Evolutionary conservation across 1,140 invertebrate genomes (phyloP).

Genomic region (Drosophila navojoa): DNA sequence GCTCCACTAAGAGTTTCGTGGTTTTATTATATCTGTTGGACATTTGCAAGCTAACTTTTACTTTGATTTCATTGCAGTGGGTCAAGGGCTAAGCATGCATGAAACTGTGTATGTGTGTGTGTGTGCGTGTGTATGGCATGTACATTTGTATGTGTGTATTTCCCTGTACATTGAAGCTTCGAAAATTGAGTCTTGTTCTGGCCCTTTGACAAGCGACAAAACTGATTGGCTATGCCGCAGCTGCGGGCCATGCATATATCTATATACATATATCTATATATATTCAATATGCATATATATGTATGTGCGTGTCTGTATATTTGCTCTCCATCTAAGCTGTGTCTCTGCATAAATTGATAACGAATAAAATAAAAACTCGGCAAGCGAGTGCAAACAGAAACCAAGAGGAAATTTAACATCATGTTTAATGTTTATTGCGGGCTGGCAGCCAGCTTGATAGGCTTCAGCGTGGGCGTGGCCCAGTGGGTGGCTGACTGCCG

Average conservation of each 20-base stretch:
- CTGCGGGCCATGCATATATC: too few species aligned
- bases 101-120: constrained; percentile 1
- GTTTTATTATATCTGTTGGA: too few species aligned
- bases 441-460: background rate
- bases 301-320: too few species aligned
- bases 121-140: background rate
- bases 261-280: too few species aligned
- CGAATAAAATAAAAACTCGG: background rate
- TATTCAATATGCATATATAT: too few species aligned
- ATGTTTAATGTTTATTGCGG: constrained; percentile 67
- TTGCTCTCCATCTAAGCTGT: background rate
- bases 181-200: constrained; percentile 31
- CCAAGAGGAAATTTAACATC: constrained; percentile 54
- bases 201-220: constrained; percentile 28
- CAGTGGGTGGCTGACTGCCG: background rate
- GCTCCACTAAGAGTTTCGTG: too few species aligned
- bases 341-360: constrained; percentile 59
- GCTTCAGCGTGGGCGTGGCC: constrained; percentile 3
- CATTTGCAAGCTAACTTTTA: too few species aligned
- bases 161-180: constrained; percentile 9
- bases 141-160: background rate
- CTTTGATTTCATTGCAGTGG: too few species aligned
- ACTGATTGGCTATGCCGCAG: constrained; percentile 20
- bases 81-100: too few species aligned
- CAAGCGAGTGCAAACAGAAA: constrained; percentile 58